Conservation (phyloP, 2,888 invertebrate genomes). For the Anodontia alba region DNA sequence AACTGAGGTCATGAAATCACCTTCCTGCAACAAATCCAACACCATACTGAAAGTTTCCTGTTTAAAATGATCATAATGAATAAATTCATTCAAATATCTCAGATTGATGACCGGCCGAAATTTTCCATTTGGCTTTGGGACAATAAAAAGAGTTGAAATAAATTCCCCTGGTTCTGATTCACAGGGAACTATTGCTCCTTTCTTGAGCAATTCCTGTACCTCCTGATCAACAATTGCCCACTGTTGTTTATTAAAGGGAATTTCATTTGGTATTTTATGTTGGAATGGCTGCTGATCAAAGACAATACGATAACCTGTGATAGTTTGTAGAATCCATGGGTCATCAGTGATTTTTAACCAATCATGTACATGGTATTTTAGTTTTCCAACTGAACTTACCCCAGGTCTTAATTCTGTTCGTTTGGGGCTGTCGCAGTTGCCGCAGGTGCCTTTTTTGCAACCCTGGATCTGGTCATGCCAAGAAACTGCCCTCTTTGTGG, state of each 20-base stretch:
- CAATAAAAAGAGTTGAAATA: neutral
- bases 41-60: neutral
- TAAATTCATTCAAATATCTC: neutral
- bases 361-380: neutral
- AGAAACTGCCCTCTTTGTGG: too few relatives aligned
- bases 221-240: neutral
- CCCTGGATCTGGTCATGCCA: too few relatives aligned
- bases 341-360: neutral
- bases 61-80: neutral
- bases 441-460: too few relatives aligned
- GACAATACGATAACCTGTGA: neutral
- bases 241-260: neutral
- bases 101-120: neutral
- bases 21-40: neutral
- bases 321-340: neutral
- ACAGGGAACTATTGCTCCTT: neutral
- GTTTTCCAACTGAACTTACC: neutral
- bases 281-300: neutral
- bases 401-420: too few relatives aligned
- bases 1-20: neutral
- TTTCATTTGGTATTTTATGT: neutral
- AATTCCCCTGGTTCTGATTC: neutral
- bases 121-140: neutral
- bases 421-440: too few relatives aligned
- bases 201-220: neutral